Percentiles rank a stretch among this genome's conserved stretches.
Evolutionary conservation across 2,888 invertebrate species (phyloP).

Genomic region (Petrolisthes cinctipes): DNA sequence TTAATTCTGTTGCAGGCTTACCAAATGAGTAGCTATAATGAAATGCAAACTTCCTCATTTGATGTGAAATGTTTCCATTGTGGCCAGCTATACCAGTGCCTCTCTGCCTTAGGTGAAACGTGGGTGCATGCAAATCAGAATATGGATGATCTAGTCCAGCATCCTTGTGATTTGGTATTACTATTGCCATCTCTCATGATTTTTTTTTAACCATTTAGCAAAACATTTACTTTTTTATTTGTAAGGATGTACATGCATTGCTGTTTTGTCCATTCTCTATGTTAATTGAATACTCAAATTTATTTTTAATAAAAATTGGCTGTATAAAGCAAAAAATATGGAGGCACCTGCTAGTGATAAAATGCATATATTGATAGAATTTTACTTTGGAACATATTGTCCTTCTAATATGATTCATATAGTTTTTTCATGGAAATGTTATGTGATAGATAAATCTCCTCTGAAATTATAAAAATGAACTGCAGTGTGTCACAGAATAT

Average conservation of each 20-base stretch:
- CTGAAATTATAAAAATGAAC: not conserved
- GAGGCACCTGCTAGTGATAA: slow-evolving; percentile 6
- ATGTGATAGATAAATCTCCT: too few relatives aligned
- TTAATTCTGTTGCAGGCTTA: too few relatives aligned
- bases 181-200: slow-evolving; percentile 29
- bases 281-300: not conserved
- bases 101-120: not conserved
- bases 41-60: too few relatives aligned
- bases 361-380: not conserved
- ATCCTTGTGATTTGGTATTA: slow-evolving; percentile 31
- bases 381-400: not conserved
- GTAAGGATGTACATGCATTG: slow-evolving; percentile 16
- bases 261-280: slow-evolving; percentile 1
- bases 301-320: not conserved
- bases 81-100: not conserved
- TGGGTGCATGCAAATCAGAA: slow-evolving; percentile 3
- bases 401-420: not conserved
- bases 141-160: slow-evolving; percentile 50
- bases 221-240: slow-evolving; percentile 31
- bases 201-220: slow-evolving; percentile 15
- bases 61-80: not conserved
- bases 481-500: slow-evolving; percentile 17
- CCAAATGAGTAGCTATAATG: too few relatives aligned
- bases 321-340: not conserved
- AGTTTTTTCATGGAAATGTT: not conserved